phyloP scores from a whole-genome alignment of 2,797 vertebrate species.

The Malurus leucopterus region DNA sequence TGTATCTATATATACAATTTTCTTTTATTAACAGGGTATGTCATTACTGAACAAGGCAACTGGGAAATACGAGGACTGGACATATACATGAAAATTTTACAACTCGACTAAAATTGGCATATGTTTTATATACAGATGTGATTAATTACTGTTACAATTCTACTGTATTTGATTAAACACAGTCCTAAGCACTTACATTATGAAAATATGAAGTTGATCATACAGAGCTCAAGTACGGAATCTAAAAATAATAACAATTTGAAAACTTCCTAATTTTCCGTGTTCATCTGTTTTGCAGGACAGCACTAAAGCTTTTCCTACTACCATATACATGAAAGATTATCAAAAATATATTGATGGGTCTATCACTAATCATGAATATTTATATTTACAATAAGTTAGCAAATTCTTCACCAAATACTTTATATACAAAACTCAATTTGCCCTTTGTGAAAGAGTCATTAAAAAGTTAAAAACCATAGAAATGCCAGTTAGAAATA shows the following conservation, averaged over 20 bases:
- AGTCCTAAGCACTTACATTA: slow-evolving; percentile 53
- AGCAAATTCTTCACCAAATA: slow-evolving; percentile 74
- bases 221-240: slow-evolving; percentile 55
- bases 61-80: slow-evolving; percentile 61
- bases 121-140: slow-evolving; percentile 39
- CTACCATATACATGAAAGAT: slow-evolving; percentile 69
- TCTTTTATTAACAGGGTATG: slow-evolving; percentile 73
- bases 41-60: slow-evolving; percentile 68
- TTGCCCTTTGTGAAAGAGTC: slow-evolving; percentile 69
- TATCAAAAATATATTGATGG: slow-evolving; percentile 84
- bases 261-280: slow-evolving; percentile 57
- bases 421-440: slow-evolving; percentile 80
- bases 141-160: slow-evolving; percentile 30
- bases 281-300: slow-evolving; percentile 42
- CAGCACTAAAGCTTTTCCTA: slow-evolving; percentile 52
- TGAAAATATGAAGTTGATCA: slow-evolving; percentile 55
- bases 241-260: slow-evolving; percentile 70
- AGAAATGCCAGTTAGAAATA: slow-evolving; percentile 76
- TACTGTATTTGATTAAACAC: slow-evolving; percentile 44
- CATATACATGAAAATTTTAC: slow-evolving; percentile 58
- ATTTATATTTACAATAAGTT: slow-evolving; percentile 78
- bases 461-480: slow-evolving; percentile 79
- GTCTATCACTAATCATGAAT: slow-evolving; percentile 74
- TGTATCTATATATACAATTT: slow-evolving; percentile 42
- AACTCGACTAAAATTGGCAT: slow-evolving; percentile 42